These are phyloP conservation scores for Pyralis farinalis DNA, from an alignment of 2,888 invertebrate genomes.

Conservation along the genomic window DNA sequence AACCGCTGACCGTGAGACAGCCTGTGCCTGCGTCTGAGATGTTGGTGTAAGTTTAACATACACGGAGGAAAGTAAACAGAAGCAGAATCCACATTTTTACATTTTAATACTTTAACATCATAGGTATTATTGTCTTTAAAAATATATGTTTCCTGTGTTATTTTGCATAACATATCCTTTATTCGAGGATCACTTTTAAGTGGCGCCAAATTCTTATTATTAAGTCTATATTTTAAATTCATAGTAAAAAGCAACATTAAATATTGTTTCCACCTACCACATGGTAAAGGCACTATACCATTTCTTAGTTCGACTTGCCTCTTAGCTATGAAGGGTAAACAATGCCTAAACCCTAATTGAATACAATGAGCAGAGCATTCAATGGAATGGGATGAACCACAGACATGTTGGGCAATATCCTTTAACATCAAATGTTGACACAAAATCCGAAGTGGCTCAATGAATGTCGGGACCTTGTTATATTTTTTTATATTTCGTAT, in stretches of 20 bases:
- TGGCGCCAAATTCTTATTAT: conserved; percentile 34
- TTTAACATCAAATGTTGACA: conserved; percentile 57
- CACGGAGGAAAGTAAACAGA: conserved; percentile 81
- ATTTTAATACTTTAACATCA: conserved; percentile 28
- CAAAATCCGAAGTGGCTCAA: conserved; percentile 43
- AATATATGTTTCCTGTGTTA: conserved; percentile 33
- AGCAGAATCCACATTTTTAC: conserved; percentile 61
- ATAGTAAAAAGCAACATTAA: conserved; percentile 66
- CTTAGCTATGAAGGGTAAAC: conserved; percentile 73
- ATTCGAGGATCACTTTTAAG: conserved; percentile 58
- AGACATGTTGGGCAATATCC: conserved; percentile 53
- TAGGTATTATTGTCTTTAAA: conserved; percentile 17
- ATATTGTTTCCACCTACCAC: conserved; percentile 78
- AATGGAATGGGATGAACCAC: conserved; percentile 30
- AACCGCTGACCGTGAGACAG: conserved; percentile 84
- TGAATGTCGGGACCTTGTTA: conserved; percentile 22
- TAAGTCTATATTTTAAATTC: conserved; percentile 55
- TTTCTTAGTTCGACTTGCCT: conserved; percentile 72
- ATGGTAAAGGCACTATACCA: conserved; percentile 77
- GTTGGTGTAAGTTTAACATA: conserved; percentile 82
- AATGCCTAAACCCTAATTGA: conserved; percentile 76
- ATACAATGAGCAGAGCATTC: conserved; percentile 46
- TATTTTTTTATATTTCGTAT: conserved; percentile 45
- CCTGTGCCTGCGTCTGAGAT: conserved; percentile 79
- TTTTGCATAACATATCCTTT: conserved; percentile 43